These are phyloP conservation scores for Solenodon paradoxus DNA, from an alignment of 2,113 vertebrate genomes.

Conservation along the genomic window DNA sequence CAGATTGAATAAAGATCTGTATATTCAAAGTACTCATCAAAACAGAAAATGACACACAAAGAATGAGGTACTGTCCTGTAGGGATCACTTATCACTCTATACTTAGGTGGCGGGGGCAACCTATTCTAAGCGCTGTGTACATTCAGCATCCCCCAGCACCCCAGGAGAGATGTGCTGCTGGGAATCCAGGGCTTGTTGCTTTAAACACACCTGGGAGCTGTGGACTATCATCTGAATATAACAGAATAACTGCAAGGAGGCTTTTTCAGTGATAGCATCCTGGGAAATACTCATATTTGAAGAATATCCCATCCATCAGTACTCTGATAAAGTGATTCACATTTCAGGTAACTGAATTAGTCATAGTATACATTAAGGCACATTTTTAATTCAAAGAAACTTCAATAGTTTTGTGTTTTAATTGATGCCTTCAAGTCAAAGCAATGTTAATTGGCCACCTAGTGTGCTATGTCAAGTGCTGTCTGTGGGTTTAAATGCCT, in stretches of 20 bases:
- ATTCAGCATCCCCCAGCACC: neutral
- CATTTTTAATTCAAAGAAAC: neutral
- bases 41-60: conserved; percentile 63
- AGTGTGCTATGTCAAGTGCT: neutral
- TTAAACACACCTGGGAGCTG: neutral
- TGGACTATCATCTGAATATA: neutral
- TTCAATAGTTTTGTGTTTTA: neutral
- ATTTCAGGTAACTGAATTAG: neutral
- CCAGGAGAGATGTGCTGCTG: neutral
- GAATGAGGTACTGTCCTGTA: conserved; percentile 65
- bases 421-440: neutral
- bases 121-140: conserved; percentile 49
- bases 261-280: neutral
- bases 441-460: neutral
- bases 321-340: neutral
- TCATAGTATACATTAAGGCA: neutral
- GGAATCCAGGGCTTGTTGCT: neutral
- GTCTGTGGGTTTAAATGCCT: neutral
- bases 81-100: conserved; percentile 49
- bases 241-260: neutral
- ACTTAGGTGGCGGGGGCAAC: neutral
- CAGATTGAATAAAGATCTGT: conserved; percentile 78
- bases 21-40: conserved; percentile 77
- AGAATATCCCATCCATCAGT: neutral
- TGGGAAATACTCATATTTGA: neutral